Conservation (phyloP, 2,888 invertebrate genomes). For the Mylabris sibirica region DNA sequence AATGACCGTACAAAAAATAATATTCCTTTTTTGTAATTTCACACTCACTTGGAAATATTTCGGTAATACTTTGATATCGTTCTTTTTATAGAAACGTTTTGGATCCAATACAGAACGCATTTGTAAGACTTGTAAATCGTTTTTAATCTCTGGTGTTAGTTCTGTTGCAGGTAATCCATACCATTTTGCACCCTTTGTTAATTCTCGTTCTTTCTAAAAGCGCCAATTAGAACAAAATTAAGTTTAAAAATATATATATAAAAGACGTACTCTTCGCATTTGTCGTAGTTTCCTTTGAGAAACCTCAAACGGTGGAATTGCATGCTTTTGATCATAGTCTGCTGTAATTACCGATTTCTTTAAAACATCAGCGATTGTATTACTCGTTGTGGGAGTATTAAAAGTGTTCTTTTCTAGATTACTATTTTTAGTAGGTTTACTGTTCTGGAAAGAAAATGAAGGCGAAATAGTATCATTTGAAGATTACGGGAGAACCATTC, state of each 20-base stretch:
- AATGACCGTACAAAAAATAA: constrained; percentile 32
- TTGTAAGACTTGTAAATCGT: constrained; percentile 87
- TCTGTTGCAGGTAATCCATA: constrained; percentile 89
- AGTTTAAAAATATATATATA: neutral
- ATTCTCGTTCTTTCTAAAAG: constrained; percentile 73
- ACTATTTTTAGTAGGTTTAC: constrained; percentile 55
- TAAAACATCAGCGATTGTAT: constrained; percentile 66
- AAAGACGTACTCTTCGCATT: constrained; percentile 64
- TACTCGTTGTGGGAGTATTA: constrained; percentile 44
- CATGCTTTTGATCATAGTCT: constrained; percentile 71
- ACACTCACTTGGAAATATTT: constrained; percentile 88
- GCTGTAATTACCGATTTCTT: constrained; percentile 70
- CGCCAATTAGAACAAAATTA: constrained; percentile 10
- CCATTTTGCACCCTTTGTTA: constrained; percentile 89
- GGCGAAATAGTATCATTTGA: neutral
- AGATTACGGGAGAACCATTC: neutral
- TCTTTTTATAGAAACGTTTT: constrained; percentile 94
- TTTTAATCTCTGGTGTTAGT: constrained; percentile 85
- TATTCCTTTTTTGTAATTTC: neutral
- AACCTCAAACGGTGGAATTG: constrained; percentile 67
- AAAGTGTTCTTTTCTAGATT: constrained; percentile 30
- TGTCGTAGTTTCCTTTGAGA: constrained; percentile 67
- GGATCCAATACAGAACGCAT: constrained; percentile 94
- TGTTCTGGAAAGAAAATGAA: neutral
- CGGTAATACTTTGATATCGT: constrained; percentile 83